A percentile compares a stretch with the other conserved stretches of the same genome.
Conservation (phyloP, 2,797 vertebrate genomes). For the Microcaecilia unicolor region DNA sequence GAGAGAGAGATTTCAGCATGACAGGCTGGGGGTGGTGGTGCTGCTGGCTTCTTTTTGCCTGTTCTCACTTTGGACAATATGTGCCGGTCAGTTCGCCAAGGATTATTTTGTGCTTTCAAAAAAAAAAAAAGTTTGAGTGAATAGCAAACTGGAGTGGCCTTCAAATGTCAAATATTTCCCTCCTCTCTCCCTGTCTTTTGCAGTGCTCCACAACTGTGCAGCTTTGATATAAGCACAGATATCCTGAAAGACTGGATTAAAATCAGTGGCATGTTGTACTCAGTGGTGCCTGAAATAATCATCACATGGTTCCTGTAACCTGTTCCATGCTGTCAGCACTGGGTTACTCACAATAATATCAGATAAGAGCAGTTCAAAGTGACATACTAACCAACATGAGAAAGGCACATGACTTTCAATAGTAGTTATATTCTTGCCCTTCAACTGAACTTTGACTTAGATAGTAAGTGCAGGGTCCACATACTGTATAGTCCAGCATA, state of each 20-base stretch:
- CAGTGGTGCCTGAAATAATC: slow-evolving; percentile 75
- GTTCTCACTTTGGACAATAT: neutral
- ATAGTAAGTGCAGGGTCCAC: slow-evolving; percentile 41
- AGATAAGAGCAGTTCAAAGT: slow-evolving; percentile 79
- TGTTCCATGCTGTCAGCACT: slow-evolving; percentile 92
- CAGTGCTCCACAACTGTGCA: neutral
- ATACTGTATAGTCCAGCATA: slow-evolving; percentile 23
- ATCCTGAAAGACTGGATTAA: slow-evolving; percentile 54
- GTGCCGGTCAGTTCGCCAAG: neutral
- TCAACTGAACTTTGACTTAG: slow-evolving; percentile 93
- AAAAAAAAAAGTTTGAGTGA: neutral
- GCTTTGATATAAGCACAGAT: neutral
- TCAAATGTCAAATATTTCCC: neutral
- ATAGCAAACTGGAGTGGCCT: neutral
- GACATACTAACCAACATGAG: slow-evolving; percentile 70
- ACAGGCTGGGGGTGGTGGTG: too few relatives aligned
- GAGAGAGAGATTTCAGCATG: too few relatives aligned
- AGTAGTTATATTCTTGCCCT: slow-evolving; percentile 76
- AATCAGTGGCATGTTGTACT: slow-evolving; percentile 23
- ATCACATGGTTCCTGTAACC: slow-evolving; percentile 83
- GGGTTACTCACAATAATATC: slow-evolving; percentile 89
- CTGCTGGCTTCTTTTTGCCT: neutral
- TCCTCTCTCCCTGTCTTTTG: neutral
- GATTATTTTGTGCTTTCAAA: slow-evolving; percentile 4
- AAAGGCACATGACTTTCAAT: slow-evolving; percentile 83